Base-by-base conservation (phyloP, 23 tunicate species). In the Styela plicata region DNA sequence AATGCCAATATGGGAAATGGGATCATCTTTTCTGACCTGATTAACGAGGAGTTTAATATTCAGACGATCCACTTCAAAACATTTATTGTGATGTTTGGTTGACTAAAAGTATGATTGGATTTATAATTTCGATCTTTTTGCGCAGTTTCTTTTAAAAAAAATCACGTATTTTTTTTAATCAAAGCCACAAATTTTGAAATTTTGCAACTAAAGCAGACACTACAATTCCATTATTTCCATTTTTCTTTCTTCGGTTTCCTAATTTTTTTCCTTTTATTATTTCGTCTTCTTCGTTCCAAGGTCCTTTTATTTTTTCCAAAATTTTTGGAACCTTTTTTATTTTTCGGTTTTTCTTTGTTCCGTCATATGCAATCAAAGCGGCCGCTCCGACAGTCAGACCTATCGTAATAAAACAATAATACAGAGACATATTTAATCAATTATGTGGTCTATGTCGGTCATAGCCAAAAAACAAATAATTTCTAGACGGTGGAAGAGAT, bases 301-400 rank as follows among this genome's bases (percentile, higher is more conserved):
- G 71, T 25, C 71, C 71, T 67, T 29, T 27, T 25, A 67, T 1
- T 67, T 67, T 67, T 67, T 67, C 31, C n/a, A 67, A 0, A 25
- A 67, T 29, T 22, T 67, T 67, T 27, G 71, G 31, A 29, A 67
- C 22, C 22, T 67, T 67, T 29, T 67, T 67, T 67, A 16, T 17
- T 67, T 67, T 67, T 0, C 22, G n/a, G 31, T 67, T 67, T 1
- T 67, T 67, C 1, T 67, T 27, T 25, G 31, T 24, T 27, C 71
- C 71, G 71, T 67, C 71, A 27, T 29, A 67, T 67, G 71, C 31
- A 18, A 67, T 67, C 31, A 67, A 24, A 67, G 71, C 71, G 17
- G 71, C 71, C 22, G 71, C 71, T 1, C 71, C 71, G n/a, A 67
- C 71, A 29, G 71, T 67, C 71, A 67, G 71, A 29, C 71, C 71